A percentile compares a stretch with the other conserved stretches of the same genome.
Conservation (phyloP, 2,797 vertebrate genomes). For the Chiroxiphia lanceolata region DNA sequence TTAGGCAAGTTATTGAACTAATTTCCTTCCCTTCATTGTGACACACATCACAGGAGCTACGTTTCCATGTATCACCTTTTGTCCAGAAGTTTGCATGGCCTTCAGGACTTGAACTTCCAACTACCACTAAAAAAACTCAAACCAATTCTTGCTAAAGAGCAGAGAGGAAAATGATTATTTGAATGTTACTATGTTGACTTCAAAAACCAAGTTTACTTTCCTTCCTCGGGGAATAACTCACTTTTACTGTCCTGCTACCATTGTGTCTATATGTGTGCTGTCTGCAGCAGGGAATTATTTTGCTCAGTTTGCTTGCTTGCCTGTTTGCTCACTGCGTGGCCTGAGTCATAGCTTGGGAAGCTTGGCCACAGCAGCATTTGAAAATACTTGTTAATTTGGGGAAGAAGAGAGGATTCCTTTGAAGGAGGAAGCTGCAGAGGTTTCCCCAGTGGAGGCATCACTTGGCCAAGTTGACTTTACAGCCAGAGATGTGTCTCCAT, state of each 20-base stretch:
- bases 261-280: not conserved
- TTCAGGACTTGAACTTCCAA: not conserved
- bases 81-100: not conserved
- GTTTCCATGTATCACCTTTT: not conserved
- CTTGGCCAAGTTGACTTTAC: not conserved
- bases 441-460: not conserved
- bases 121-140: not conserved
- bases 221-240: not conserved
- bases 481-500: not conserved
- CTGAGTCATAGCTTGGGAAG: not conserved
- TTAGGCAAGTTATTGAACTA: not conserved
- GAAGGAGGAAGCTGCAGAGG: not conserved
- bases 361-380: not conserved
- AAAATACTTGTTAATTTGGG: not conserved
- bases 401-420: not conserved
- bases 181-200: not conserved
- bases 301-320: not conserved
- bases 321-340: not conserved
- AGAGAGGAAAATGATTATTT: not conserved
- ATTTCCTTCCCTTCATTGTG: not conserved
- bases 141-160: not conserved
- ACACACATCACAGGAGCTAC: not conserved
- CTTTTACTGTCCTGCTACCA: not conserved
- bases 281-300: not conserved
- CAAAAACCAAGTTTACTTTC: not conserved